Conservation (phyloP, 2,113 vertebrate genomes). For the Strix uralensis region DNA sequence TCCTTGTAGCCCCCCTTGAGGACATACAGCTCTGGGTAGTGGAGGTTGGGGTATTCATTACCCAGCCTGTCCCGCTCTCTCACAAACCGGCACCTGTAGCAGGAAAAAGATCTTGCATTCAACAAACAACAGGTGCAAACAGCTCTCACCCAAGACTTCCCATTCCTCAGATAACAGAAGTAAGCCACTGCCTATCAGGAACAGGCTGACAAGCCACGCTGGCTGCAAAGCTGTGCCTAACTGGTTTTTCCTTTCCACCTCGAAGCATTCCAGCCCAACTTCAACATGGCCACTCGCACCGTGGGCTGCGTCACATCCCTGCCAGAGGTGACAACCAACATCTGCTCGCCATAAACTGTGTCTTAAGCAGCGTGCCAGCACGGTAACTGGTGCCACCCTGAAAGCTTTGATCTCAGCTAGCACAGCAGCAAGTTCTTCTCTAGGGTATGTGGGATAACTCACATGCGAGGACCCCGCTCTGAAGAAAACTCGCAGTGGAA, state of each 20-base stretch:
- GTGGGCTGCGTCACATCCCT: rapidly evolving
- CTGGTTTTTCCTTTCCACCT: background rate
- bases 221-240: rapidly evolving
- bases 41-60: constrained; percentile 90
- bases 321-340: background rate
- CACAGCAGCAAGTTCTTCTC: rapidly evolving
- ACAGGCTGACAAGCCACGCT: background rate
- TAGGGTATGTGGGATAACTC: background rate
- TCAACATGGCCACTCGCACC: rapidly evolving
- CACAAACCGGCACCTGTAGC: constrained; percentile 85
- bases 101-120: rapidly evolving
- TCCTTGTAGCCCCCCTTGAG: constrained; percentile 95
- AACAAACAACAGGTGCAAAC: rapidly evolving
- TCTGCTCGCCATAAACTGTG: rapidly evolving
- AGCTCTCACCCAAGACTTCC: rapidly evolving
- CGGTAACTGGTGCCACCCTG: rapidly evolving
- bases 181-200: background rate
- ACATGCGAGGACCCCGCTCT: constrained; percentile 92
- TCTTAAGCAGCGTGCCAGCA: rapidly evolving
- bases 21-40: constrained; percentile 95
- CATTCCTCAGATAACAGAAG: rapidly evolving
- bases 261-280: background rate
- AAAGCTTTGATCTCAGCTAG: background rate
- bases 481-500: constrained; percentile 99
- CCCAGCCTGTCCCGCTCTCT: constrained; percentile 83